These are phyloP conservation scores for Leucopsar rothschildi DNA, from an alignment of 2,113 vertebrate species.

Conservation along the genomic window DNA sequence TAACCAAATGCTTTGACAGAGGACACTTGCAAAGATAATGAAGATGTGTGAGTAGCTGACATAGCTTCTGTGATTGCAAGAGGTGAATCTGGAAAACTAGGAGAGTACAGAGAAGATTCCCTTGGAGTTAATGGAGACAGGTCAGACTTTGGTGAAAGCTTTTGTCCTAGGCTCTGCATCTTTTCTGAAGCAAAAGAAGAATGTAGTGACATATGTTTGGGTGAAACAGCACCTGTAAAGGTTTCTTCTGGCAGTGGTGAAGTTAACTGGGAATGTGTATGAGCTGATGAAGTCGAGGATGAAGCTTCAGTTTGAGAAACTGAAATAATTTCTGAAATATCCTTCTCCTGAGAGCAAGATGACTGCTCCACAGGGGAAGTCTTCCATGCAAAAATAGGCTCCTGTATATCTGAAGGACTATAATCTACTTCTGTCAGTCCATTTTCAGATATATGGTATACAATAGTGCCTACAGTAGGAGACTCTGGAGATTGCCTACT, in stretches of 20 bases:
- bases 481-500: slow-evolving; percentile 93
- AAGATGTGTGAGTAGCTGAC: background rate
- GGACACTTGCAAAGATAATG: background rate
- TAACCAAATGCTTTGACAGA: background rate
- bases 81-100: slow-evolving; percentile 71
- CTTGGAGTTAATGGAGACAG: slow-evolving; percentile 79
- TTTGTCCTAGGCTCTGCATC: slow-evolving; percentile 72
- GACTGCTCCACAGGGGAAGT: slow-evolving; percentile 75
- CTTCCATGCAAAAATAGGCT: slow-evolving; percentile 71
- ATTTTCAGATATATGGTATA: slow-evolving; percentile 87
- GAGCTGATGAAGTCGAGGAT: slow-evolving; percentile 89
- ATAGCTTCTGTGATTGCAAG: background rate
- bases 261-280: slow-evolving; percentile 87
- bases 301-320: slow-evolving; percentile 91
- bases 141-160: slow-evolving; percentile 75
- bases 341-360: slow-evolving; percentile 80
- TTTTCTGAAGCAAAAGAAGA: slow-evolving; percentile 83
- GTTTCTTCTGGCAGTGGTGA: slow-evolving; percentile 80
- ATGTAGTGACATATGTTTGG: slow-evolving; percentile 78
- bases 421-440: slow-evolving; percentile 94
- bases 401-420: slow-evolving; percentile 82
- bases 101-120: slow-evolving; percentile 76
- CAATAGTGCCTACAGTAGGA: slow-evolving; percentile 62
- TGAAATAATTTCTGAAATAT: slow-evolving; percentile 81
- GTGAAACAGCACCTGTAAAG: slow-evolving; percentile 71